Conservation (phyloP, 1,140 invertebrate genomes). For the Apis florea region DNA sequence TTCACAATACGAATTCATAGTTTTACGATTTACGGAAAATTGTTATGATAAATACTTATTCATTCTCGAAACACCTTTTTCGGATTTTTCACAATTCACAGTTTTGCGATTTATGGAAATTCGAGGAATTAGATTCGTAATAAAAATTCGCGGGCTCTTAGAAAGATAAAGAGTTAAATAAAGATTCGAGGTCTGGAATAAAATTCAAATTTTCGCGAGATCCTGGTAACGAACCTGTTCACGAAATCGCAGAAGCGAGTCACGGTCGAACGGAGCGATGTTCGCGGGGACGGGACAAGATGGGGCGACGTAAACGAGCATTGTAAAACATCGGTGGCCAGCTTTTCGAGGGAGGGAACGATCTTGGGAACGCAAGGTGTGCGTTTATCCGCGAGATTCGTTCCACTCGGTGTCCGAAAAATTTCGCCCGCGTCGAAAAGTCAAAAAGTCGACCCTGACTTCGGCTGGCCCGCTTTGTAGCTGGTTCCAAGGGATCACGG, state of each 20-base stretch:
- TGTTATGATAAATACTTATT: too few species aligned
- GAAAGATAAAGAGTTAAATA: too few species aligned
- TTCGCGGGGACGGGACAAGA: conserved; percentile 11
- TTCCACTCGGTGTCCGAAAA: conserved; percentile 14
- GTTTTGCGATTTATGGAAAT: too few species aligned
- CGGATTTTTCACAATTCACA: too few species aligned
- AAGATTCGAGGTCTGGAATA: too few species aligned
- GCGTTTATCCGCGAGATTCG: conserved; percentile 32
- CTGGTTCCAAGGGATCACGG: conserved; percentile 5
- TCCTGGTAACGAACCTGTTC: not conserved
- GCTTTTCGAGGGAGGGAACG: not conserved
- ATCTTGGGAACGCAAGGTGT: conserved; percentile 22
- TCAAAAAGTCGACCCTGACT: conserved; percentile 43
- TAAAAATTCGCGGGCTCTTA: too few species aligned
- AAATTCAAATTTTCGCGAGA: too few species aligned
- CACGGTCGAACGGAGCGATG: not conserved
- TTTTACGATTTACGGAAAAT: too few species aligned
- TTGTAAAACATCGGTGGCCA: conserved; percentile 33
- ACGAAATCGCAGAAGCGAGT: not conserved
- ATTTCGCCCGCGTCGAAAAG: conserved; percentile 27
- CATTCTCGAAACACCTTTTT: too few species aligned
- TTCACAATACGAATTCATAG: too few species aligned
- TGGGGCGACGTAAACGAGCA: conserved; percentile 6
- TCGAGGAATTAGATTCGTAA: too few species aligned
- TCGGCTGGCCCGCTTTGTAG: conserved; percentile 7